Conservation (phyloP, 2,888 invertebrate species). For the Spicauda simplicius region DNA sequence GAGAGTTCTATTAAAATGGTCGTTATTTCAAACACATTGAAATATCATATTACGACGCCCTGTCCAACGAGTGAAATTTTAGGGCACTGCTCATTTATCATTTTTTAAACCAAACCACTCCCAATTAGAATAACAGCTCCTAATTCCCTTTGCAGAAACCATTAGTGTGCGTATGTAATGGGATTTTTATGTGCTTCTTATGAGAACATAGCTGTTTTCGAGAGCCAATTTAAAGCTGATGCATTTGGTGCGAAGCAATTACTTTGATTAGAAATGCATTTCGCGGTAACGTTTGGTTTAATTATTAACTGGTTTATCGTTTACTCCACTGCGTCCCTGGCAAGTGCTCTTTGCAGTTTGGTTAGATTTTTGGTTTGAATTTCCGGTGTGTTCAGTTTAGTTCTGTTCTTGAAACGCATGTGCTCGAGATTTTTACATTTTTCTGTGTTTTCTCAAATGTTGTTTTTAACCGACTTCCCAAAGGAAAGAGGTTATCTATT, state of each 20-base stretch:
- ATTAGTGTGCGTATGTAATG: slow-evolving; percentile 11
- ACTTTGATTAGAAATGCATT: background rate
- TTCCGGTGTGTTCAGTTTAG: no score
- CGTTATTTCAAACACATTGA: no score
- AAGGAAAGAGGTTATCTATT: no score
- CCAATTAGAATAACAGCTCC: slow-evolving; percentile 15
- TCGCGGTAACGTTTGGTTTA: background rate
- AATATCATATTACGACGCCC: no score
- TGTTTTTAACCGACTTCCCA: no score
- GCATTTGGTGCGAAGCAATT: slow-evolving; percentile 6
- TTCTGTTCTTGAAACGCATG: no score
- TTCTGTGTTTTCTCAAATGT: no score
- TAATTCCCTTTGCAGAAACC: slow-evolving; percentile 8
- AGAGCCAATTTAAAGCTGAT: slow-evolving; percentile 8
- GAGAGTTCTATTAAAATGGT: no score
- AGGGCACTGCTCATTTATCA: background rate
- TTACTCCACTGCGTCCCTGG: background rate
- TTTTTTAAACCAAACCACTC: background rate
- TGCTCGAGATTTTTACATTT: no score
- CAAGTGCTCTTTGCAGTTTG: no score
- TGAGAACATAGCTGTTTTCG: slow-evolving; percentile 5
- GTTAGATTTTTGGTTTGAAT: no score
- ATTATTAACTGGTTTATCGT: background rate
- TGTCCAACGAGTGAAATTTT: background rate
- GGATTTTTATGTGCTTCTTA: slow-evolving; percentile 4